A percentile compares a stretch with the other conserved stretches of the same genome.
Conservation (phyloP, 2,113 vertebrate genomes). For the Edolisoma coerulescens region DNA sequence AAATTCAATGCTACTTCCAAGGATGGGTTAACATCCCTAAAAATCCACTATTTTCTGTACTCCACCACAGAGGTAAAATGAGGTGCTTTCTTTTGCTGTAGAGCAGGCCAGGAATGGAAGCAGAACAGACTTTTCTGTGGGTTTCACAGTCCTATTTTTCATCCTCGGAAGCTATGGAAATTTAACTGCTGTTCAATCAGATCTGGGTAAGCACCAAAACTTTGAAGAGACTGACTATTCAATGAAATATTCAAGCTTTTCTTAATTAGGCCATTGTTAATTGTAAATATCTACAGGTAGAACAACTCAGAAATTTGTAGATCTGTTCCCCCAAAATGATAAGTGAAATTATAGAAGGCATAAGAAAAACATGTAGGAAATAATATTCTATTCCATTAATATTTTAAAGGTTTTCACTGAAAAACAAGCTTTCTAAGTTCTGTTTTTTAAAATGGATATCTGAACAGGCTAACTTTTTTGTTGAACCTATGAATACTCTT, state of each 20-base stretch:
- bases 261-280: neutral
- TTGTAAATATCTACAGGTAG: neutral
- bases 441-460: neutral
- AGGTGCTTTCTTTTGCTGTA: neutral
- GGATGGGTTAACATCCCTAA: neutral
- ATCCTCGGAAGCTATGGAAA: neutral
- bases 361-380: neutral
- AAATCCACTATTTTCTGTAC: neutral
- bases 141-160: neutral
- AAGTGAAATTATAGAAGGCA: neutral
- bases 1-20: neutral
- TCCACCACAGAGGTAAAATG: neutral
- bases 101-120: neutral
- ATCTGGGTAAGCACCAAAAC: conserved; percentile 18
- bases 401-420: neutral
- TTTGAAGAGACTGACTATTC: neutral
- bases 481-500: neutral
- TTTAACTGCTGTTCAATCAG: neutral
- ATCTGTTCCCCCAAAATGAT: neutral
- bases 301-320: neutral
- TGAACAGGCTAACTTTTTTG: neutral
- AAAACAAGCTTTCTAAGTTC: neutral
- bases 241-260: neutral
- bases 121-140: neutral
- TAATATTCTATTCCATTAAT: neutral